These are phyloP conservation scores for Rhabditoides inermis DNA, from an alignment of 2,888 invertebrate genomes.

Conservation along the genomic window DNA sequence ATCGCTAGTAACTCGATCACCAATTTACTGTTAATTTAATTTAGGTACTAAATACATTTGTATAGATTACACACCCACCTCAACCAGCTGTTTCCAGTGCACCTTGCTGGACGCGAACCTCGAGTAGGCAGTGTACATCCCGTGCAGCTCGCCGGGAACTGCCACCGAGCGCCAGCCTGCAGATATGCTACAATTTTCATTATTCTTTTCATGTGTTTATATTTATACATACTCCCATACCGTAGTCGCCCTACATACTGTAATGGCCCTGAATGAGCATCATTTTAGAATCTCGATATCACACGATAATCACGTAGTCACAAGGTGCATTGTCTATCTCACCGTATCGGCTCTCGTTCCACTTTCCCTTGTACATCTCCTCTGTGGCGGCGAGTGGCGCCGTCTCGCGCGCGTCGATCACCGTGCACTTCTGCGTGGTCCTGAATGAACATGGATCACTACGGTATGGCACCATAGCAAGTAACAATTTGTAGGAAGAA, in stretches of 20 bases:
- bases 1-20: too few species aligned
- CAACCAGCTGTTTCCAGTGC: conserved; percentile 31
- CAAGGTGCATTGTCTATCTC: not conserved
- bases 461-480: too few species aligned
- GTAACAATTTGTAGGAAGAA: not conserved
- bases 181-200: too few species aligned
- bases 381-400: conserved; percentile 60
- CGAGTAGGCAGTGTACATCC: conserved; percentile 37
- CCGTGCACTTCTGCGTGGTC: conserved; percentile 37
- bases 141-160: conserved; percentile 47
- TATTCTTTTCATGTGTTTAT: too few species aligned
- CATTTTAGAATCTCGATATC: not conserved
- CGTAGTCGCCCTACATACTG: too few species aligned
- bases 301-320: not conserved
- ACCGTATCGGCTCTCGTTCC: conserved; percentile 39
- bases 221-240: too few species aligned
- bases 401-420: conserved; percentile 55
- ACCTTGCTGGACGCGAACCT: conserved; percentile 37
- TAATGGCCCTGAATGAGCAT: too few species aligned
- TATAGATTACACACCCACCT: too few species aligned
- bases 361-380: conserved; percentile 51
- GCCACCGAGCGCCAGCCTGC: conserved; percentile 47
- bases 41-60: too few species aligned
- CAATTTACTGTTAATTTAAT: too few species aligned
- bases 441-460: too few species aligned